phyloP scores from a whole-genome alignment of 2,797 vertebrate genomes.

The Platalea minor region DNA sequence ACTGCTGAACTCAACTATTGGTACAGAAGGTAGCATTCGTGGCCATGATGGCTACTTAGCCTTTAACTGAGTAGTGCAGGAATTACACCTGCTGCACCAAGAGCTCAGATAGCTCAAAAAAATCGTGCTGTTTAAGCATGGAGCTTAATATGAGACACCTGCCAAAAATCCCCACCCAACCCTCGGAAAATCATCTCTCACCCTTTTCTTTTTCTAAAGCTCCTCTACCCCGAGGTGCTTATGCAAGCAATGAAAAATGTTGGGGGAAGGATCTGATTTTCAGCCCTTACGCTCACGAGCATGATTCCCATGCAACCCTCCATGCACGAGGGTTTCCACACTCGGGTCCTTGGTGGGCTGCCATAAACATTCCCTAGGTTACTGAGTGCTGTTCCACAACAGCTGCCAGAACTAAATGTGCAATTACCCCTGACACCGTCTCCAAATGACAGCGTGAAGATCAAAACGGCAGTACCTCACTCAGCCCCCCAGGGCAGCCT shows the following conservation, averaged over 20 bases:
- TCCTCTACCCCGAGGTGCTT: background rate
- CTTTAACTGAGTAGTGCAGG: background rate
- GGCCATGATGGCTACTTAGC: background rate
- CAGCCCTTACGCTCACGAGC: background rate
- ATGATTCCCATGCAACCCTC: background rate
- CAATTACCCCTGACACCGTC: background rate
- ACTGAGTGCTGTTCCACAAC: background rate
- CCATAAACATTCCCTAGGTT: background rate
- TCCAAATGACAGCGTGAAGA: background rate
- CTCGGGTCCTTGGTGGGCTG: background rate
- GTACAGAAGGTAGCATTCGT: background rate
- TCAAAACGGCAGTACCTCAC: background rate
- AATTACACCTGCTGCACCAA: background rate
- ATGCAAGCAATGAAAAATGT: background rate
- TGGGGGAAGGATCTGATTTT: background rate
- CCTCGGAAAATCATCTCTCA: background rate
- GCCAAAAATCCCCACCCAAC: background rate
- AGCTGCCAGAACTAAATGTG: background rate
- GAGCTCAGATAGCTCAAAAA: background rate
- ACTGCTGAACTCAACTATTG: background rate
- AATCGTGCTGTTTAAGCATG: background rate
- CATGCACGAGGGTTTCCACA: background rate
- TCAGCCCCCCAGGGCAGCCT: background rate
- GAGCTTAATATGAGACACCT: background rate
- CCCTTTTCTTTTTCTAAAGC: background rate